Evolutionary conservation across 2,797 vertebrate species (phyloP).

Genomic region (Siniperca obscura): DNA sequence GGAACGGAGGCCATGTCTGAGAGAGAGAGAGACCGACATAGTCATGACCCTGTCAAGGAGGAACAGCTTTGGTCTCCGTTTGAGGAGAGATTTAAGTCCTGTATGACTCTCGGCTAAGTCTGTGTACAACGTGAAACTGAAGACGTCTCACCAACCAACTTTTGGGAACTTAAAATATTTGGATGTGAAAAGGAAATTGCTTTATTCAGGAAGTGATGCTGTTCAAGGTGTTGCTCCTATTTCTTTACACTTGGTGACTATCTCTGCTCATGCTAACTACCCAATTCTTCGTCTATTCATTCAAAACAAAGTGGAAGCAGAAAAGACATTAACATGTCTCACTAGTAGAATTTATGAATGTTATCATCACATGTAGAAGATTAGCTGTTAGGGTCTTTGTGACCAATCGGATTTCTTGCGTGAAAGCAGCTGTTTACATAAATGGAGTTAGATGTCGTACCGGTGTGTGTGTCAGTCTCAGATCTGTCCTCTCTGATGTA

Average conservation of each 20-base stretch:
- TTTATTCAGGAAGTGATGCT: neutral
- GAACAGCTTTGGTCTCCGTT: conserved; percentile 11
- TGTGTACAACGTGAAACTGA: neutral
- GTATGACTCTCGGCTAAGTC: neutral
- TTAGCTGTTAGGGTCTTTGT: neutral
- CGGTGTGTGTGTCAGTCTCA: conserved; percentile 51
- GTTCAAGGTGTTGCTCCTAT: no score
- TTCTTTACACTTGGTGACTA: neutral
- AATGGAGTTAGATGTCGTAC: neutral
- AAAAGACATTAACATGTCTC: neutral
- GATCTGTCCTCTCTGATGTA: conserved; percentile 88
- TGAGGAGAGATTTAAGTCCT: conserved; percentile 12
- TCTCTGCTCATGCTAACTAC: neutral
- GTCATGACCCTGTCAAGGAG: conserved; percentile 12
- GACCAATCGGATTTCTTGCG: neutral
- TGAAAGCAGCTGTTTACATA: neutral
- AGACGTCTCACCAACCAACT: no score
- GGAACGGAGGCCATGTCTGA: conserved; percentile 81
- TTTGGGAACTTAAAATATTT: neutral
- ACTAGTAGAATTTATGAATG: neutral
- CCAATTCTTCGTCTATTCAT: no score
- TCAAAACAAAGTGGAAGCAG: neutral
- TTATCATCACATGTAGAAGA: neutral
- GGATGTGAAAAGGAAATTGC: neutral
- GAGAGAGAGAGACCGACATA: conserved; percentile 30